Conservation (phyloP, 2,888 invertebrate species). For the Epinotia demarniana region DNA sequence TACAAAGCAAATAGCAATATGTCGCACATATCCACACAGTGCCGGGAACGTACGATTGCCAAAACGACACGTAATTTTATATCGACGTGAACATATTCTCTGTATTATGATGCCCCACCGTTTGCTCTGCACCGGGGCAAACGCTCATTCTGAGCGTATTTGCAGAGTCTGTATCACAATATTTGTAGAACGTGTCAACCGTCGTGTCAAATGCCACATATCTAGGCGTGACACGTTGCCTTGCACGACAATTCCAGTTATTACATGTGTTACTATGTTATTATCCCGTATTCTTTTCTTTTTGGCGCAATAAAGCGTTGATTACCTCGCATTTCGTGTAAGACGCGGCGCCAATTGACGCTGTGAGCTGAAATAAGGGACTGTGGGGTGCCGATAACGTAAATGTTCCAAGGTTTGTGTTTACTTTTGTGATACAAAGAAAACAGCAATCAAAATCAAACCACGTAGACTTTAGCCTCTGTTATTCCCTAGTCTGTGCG, state of each 20-base stretch:
- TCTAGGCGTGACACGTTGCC: constrained; percentile 78
- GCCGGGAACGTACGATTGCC: constrained; percentile 66
- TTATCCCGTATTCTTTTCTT: constrained; percentile 76
- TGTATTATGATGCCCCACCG: constrained; percentile 71
- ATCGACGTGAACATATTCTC: constrained; percentile 70
- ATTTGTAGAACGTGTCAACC: constrained; percentile 83
- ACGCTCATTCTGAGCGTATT: constrained; percentile 74
- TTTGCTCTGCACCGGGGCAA: constrained; percentile 67
- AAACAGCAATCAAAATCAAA: constrained; percentile 18
- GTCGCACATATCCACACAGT: constrained; percentile 65
- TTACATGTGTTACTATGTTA: constrained; percentile 75
- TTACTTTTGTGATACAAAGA: constrained; percentile 40
- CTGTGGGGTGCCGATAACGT: constrained; percentile 74
- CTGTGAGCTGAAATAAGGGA: constrained; percentile 62
- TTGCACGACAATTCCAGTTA: constrained; percentile 72
- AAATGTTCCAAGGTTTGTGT: constrained; percentile 56
- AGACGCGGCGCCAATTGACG: constrained; percentile 65
- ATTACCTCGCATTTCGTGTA: constrained; percentile 63
- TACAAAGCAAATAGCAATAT: constrained; percentile 57
- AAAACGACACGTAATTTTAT: constrained; percentile 75
- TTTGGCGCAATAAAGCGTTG: constrained; percentile 78
- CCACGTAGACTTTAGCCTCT: constrained; percentile 21
- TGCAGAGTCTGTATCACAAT: constrained; percentile 78
- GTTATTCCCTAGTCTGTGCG: constrained; percentile 8
- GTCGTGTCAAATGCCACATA: constrained; percentile 77